Evolutionary conservation across 35 echinoderm and acorn worm species (phyloP).

Genomic region (Strongylocentrotus purpuratus): DNA sequence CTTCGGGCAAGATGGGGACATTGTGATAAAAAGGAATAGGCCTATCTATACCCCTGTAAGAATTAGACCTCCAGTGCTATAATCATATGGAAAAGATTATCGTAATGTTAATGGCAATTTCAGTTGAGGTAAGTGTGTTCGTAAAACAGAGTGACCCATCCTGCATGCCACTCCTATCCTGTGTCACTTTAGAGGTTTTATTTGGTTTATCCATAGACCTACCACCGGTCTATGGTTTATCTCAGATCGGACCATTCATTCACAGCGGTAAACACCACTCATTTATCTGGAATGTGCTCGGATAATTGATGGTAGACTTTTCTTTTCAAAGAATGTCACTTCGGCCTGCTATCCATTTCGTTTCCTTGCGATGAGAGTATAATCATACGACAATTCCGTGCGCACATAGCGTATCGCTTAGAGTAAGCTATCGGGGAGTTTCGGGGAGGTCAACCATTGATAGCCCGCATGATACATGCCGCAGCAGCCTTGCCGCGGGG

Average conservation of each 20-base stretch:
- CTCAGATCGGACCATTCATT: background rate
- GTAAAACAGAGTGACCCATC: too few species aligned
- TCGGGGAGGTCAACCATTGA: slow-evolving; percentile 46
- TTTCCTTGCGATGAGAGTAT: slow-evolving; percentile 20
- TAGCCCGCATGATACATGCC: slow-evolving; percentile 38
- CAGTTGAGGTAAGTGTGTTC: too few species aligned
- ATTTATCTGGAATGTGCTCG: slow-evolving; percentile 30
- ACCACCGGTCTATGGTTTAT: background rate
- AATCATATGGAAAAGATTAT: too few species aligned
- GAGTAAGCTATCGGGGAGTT: slow-evolving; percentile 37
- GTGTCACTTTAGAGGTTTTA: too few species aligned
- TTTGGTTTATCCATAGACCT: background rate
- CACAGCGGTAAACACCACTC: slow-evolving; percentile 21
- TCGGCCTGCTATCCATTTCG: background rate
- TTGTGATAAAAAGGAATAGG: too few species aligned
- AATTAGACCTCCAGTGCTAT: too few species aligned
- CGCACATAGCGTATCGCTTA: slow-evolving; percentile 28
- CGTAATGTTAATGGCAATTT: too few species aligned
- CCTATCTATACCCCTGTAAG: too few species aligned
- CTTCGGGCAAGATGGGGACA: too few species aligned
- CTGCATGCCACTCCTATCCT: too few species aligned
- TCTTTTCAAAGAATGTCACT: background rate
- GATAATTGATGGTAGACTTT: slow-evolving; percentile 44
- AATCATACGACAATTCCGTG: background rate
- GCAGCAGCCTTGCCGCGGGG: slow-evolving; percentile 45